A percentile compares a stretch with the other conserved stretches of the same genome.
Evolutionary conservation across 2,113 vertebrate genomes (phyloP).

Genomic region (Galeopterus variegatus): DNA sequence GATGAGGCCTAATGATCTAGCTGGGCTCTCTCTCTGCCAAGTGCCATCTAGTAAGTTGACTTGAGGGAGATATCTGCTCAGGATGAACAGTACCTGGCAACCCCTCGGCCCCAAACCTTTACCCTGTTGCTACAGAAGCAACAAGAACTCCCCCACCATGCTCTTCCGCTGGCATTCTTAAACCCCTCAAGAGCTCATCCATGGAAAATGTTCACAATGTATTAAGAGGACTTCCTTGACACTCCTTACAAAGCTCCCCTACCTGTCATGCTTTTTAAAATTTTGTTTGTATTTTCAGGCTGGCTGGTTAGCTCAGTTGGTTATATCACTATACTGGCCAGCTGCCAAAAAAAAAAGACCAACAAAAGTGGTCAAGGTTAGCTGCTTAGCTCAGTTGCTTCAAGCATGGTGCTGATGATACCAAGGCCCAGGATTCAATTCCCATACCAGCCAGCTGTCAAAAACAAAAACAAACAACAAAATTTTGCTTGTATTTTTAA

Average conservation of each 20-base stretch:
- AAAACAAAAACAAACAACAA: no score
- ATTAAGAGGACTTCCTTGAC: not conserved
- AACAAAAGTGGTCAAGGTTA: no score
- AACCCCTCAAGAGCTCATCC: not conserved
- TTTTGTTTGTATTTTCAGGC: not conserved
- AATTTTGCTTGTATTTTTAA: not conserved
- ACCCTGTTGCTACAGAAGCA: not conserved
- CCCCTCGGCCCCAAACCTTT: not conserved
- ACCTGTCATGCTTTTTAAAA: not conserved
- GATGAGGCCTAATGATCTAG: rapidly evolving
- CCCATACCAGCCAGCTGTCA: no score
- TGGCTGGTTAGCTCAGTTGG: no score
- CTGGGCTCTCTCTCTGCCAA: not conserved
- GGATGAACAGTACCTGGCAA: not conserved
- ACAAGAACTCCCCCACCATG: not conserved
- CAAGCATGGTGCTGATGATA: no score
- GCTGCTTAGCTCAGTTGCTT: no score
- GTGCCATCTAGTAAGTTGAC: not conserved
- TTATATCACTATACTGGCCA: no score
- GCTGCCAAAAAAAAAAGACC: no score
- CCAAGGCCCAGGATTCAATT: no score
- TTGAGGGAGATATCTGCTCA: not conserved
- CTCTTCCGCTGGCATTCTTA: not conserved
- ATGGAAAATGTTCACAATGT: not conserved
- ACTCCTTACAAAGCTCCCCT: not conserved